A percentile compares a stretch with the other conserved stretches of the same genome.
Conservation (phyloP, 2,888 invertebrate species). For the Drosophila neotestacea region DNA sequence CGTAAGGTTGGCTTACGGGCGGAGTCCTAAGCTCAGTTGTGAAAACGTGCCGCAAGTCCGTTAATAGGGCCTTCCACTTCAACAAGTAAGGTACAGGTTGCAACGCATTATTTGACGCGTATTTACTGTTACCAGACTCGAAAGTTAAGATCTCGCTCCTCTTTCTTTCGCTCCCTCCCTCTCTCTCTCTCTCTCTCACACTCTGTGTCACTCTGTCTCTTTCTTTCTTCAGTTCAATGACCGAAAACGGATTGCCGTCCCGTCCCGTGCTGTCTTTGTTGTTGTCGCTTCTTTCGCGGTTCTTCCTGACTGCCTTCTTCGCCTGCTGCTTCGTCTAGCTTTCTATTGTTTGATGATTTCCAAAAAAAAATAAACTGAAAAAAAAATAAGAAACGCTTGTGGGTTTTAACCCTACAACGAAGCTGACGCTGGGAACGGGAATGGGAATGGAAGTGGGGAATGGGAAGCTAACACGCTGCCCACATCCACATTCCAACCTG, state of each 20-base stretch:
- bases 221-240: constrained; percentile 65
- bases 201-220: constrained; percentile 18
- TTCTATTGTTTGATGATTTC: constrained; percentile 79
- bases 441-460: constrained; percentile 34
- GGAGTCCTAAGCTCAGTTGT: constrained; percentile 43
- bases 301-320: constrained; percentile 76
- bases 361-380: constrained; percentile 58
- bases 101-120: constrained; percentile 56
- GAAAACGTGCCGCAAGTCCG: constrained; percentile 31
- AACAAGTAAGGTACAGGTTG: constrained; percentile 43
- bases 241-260: constrained; percentile 69
- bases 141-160: constrained; percentile 64
- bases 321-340: constrained; percentile 77
- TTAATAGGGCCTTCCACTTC: constrained; percentile 2
- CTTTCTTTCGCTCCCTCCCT: background rate
- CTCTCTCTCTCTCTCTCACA: constrained; percentile 8
- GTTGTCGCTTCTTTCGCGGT: constrained; percentile 78
- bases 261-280: constrained; percentile 30
- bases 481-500: constrained; percentile 66
- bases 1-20: constrained; percentile 37
- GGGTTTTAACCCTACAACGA: constrained; percentile 76
- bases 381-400: constrained; percentile 61
- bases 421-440: constrained; percentile 40
- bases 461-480: constrained; percentile 54
- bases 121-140: constrained; percentile 72